Evolutionary conservation across 2,113 vertebrate genomes (phyloP), one percentile per base, ranked within the genome.

Genomic region (Lampris megalopsis): DNA sequence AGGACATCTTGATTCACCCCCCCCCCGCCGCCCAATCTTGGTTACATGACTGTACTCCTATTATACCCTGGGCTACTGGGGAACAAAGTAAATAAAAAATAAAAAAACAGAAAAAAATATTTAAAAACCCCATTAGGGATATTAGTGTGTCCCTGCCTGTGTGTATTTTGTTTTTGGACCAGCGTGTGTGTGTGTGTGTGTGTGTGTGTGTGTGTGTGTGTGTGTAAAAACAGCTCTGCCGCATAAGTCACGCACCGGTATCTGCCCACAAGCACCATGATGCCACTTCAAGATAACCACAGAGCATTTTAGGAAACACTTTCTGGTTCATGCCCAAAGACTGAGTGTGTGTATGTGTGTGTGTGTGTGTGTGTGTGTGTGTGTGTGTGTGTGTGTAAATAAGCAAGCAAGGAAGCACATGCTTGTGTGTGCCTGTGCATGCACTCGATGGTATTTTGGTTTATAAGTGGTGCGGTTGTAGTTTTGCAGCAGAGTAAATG

Each of bases 271-370:
- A 84, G 87, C 85, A 84, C 60, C 73, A 75, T 77, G 85, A 91
- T 84, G 82, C 76, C 82, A 85, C 85, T 90, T 88, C 78, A 86
- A 84, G 79, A 90, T 86, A 87, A 87, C 88, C 81, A 77, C 43
- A 82, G 82, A 83, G 76, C 77, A 82, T 84, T 84, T 82, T 67
- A 84, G 74, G 75, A 61, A 88, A 75, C 83, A 80, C 67, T 59
- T 61, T 84, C 79, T 37, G 1, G 77, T 83, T 85, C 87, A 76
- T 64, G 73, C 77, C 75, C 24, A 73, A 47, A 74, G 75, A 71
- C 10, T 2, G 0, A 49, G 63, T 37, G 36, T 47, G 47, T 36
- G 8, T 35, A 36, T 45, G 59, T 69, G 59, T 67, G 56, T 67
- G 24, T 69, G 49, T 47, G 49, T 58, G 45, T 10, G 13, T 57